phyloP scores from a whole-genome alignment of 2,797 vertebrate genomes.

The Rallus crepitans region DNA sequence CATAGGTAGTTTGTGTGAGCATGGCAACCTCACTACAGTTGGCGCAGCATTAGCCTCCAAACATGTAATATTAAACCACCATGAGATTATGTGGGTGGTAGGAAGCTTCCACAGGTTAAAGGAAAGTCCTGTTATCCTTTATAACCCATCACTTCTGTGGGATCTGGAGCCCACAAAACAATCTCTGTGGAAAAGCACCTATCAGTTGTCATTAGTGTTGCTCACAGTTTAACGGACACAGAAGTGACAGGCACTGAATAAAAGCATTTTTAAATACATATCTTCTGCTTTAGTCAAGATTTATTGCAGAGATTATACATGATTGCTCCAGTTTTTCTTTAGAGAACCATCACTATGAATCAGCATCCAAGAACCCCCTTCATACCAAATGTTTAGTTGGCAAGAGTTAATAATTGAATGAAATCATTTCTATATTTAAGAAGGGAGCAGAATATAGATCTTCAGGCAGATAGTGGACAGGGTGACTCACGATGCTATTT shows the following conservation, averaged over 20 bases:
- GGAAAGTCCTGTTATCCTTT: slow-evolving; percentile 2
- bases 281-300: slow-evolving; percentile 65
- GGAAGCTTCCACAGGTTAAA: neutral
- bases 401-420: slow-evolving; percentile 64
- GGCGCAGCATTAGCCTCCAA: neutral
- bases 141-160: neutral
- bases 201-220: slow-evolving; percentile 41
- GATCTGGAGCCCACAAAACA: neutral
- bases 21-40: neutral
- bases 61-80: neutral
- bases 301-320: slow-evolving; percentile 45
- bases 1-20: neutral
- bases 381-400: neutral
- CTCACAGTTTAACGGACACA: slow-evolving; percentile 1
- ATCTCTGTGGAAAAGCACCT: slow-evolving; percentile 4
- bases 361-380: slow-evolving; percentile 34
- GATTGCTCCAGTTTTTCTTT: slow-evolving; percentile 59
- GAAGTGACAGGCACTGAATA: slow-evolving; percentile 62
- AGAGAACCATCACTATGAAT: slow-evolving; percentile 53
- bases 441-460: slow-evolving; percentile 42
- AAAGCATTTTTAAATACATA: slow-evolving; percentile 50
- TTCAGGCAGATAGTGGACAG: slow-evolving; percentile 50
- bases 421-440: slow-evolving; percentile 69
- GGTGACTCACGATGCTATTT: slow-evolving; percentile 65
- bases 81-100: neutral